Evolutionary conservation across 1,140 invertebrate genomes (phyloP), one percentile per base, ranked within the genome.

Genomic region (Brachionus rotundiformis): DNA sequence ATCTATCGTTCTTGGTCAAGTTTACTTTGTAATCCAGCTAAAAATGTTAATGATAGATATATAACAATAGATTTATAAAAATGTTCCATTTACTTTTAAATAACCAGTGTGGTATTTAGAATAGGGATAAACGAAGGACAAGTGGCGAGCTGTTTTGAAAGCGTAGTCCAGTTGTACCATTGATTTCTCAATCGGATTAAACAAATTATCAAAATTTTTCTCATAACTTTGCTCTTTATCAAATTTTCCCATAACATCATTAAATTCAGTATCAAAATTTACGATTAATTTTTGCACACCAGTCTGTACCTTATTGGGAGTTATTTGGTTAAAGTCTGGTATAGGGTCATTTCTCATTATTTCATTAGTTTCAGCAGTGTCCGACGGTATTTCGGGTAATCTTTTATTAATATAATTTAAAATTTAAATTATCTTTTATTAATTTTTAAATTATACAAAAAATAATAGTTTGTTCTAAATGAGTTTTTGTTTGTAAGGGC

Each of bases 321-420:
- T 92, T 33, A 95, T 89, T 83, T 91, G 90, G 84, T 91, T 92
- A 85, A 94, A 95, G 84, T 93, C 91, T 61, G 94, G 94, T 47
- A 93, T 88, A 4, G 92, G 91, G 86, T 92, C 90, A 41, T 90
- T 90, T 82, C 91, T 90, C 0, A 95, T 85, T n/a, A 95, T 86
- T 23, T 91, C 89, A 89, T 93, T 93, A 84, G 91, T 92, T 39
- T 92, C 90, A 49, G 90, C 89, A 84, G 91, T 89, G 85, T 95
- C 93, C 85, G 93, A 91, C 5, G 94, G 94, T 63, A 95, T 93
- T 91, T 96, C 94, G 54, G 95, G 95, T 80, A 96, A 91, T 83
- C 94, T 96, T 86, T 71, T 31, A 27, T 27, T 16, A 27, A 31
- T 13, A 27, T 65, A 5, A 23, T 59, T 59, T 23, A 19, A 2